Base-by-base conservation (phyloP, 2,113 vertebrate species). In the Cyanoramphus novaezelandiae region DNA sequence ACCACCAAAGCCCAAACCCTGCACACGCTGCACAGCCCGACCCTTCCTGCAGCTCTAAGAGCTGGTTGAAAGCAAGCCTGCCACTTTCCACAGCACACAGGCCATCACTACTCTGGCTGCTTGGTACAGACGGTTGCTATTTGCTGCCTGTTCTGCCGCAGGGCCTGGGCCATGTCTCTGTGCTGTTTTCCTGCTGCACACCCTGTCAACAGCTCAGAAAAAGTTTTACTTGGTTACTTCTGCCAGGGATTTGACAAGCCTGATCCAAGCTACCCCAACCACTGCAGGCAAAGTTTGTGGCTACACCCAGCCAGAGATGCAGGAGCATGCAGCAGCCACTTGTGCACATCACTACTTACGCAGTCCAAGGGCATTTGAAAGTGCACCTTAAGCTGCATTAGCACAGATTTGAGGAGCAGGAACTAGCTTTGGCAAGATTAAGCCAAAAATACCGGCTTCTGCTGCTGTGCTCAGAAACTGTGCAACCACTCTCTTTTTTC, bases 1-100 rank as follows among this genome's bases (percentile, higher is more conserved):
- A 60, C 15, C 0, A 3, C 13, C 43, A 27, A 23, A 25, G n/a
- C 24, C 24, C 13, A 43, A 20, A 27, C 59, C 59, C 35, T 17
- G 19, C 25, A 4, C 4, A 17, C 3, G 25, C n/a, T 2, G 2
- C 11, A 29, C 29, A 20, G 12, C 67, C 67, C 2, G 8, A 7
- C 47, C 5, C 12, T 4, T 16, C 25, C 57, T 39, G 65, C 33
- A 19, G 17, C 41, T 29, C 24, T 50, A 17, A 29, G 43, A 43
- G 27, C 50, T 15, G 67, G 18, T 9, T 31, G 55, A 29, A 23
- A 33, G 44, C 27, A 18, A 39, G 17, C 37, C 46, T 10, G 14
- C 15, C 46, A 9, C 41, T 55, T 27, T 5, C 55, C 67, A 24
- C 65, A 63, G 74, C 14, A 14, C 11, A 13, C 65, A 25, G 12